These are phyloP conservation scores for Darevskia mixta DNA, from an alignment of 2,797 vertebrate genomes.

Conservation along the genomic window DNA sequence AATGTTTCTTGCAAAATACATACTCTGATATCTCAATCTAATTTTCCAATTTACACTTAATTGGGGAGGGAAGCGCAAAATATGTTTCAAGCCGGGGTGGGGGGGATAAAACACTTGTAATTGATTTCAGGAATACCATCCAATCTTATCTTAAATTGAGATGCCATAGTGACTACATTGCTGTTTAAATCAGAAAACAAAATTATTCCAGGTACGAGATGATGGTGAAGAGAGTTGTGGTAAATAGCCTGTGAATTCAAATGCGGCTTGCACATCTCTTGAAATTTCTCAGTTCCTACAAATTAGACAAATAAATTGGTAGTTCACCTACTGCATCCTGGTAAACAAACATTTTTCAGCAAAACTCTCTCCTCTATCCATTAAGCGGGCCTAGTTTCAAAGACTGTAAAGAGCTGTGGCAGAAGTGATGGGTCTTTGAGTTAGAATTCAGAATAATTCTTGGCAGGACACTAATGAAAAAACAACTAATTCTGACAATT, in stretches of 20 bases:
- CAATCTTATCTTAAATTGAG: slow-evolving; percentile 70
- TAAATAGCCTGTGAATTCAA: slow-evolving; percentile 69
- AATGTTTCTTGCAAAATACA: slow-evolving; percentile 53
- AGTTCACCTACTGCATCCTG: slow-evolving; percentile 38
- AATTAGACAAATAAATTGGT: slow-evolving; percentile 61
- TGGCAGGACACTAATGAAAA: slow-evolving; percentile 52
- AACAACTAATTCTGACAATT: slow-evolving; percentile 45
- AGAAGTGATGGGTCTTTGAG: slow-evolving; percentile 29
- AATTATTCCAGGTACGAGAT: slow-evolving; percentile 62
- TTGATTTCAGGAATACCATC: slow-evolving; percentile 66
- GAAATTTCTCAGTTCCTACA: slow-evolving; percentile 52
- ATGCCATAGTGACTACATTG: slow-evolving; percentile 60
- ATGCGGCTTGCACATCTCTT: slow-evolving; percentile 33
- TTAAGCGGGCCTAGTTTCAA: slow-evolving; percentile 44
- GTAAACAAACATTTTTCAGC: slow-evolving; percentile 61
- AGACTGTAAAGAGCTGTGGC: slow-evolving; percentile 24
- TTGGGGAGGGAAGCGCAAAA: slow-evolving; percentile 37
- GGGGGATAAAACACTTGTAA: slow-evolving; percentile 60
- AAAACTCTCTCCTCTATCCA: slow-evolving; percentile 22
- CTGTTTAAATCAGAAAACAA: slow-evolving; percentile 65
- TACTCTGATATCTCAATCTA: slow-evolving; percentile 46
- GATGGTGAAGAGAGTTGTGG: slow-evolving; percentile 28
- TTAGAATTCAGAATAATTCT: slow-evolving; percentile 42
- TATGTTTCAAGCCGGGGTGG: slow-evolving; percentile 47
- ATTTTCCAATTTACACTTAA: slow-evolving; percentile 58